Conservation (phyloP, 2,888 invertebrate genomes). For the Cephus rjabovi region DNA sequence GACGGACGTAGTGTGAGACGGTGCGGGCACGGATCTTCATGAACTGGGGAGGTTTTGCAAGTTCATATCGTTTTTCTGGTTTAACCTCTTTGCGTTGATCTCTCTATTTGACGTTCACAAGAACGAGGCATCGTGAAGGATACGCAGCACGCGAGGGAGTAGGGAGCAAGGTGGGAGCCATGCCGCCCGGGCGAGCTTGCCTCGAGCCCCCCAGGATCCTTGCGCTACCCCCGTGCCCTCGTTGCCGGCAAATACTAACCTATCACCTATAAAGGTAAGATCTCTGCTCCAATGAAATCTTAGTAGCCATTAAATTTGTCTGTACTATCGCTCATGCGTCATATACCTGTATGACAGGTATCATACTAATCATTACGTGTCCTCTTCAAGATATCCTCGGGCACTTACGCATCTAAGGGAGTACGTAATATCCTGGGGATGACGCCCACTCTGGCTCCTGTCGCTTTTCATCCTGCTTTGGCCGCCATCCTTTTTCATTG, state of each 20-base stretch:
- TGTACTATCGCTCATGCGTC: background rate
- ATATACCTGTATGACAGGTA: background rate
- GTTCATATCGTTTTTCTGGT: background rate
- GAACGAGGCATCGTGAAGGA: conserved; percentile 8
- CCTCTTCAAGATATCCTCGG: background rate
- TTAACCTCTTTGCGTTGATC: background rate
- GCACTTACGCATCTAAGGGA: background rate
- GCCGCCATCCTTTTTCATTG: background rate
- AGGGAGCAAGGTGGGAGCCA: conserved; percentile 53
- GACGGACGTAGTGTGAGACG: background rate
- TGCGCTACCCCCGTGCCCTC: conserved; percentile 35
- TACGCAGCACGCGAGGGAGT: conserved; percentile 2
- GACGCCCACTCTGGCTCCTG: background rate
- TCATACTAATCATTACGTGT: background rate
- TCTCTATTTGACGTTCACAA: background rate
- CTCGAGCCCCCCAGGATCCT: conserved; percentile 42
- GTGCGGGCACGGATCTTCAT: background rate
- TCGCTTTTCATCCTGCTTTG: background rate
- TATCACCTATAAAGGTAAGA: conserved; percentile 35
- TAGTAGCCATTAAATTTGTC: background rate
- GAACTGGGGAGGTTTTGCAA: background rate
- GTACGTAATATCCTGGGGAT: background rate
- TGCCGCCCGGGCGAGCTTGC: conserved; percentile 64
- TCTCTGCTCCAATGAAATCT: background rate
- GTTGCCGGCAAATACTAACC: conserved; percentile 33